phyloP scores from a whole-genome alignment of 1,140 invertebrate genomes.

The Pseudoatta argentina region DNA sequence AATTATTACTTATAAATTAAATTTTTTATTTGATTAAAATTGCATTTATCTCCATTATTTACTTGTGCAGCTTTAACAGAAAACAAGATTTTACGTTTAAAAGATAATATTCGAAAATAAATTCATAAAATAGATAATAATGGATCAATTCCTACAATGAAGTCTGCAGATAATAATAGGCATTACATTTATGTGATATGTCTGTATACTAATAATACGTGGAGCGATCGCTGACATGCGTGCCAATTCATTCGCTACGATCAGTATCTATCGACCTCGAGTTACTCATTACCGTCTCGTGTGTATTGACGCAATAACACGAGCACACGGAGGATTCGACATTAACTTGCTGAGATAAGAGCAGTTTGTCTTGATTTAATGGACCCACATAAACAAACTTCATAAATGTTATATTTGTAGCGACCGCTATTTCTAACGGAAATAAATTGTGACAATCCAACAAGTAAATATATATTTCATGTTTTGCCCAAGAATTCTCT shows the following conservation, averaged over 20 bases:
- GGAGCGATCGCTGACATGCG: not conserved
- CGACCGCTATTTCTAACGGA: not conserved
- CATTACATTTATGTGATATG: conserved; percentile 1
- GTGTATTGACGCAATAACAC: conserved; percentile 17
- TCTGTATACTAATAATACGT: conserved; percentile 4
- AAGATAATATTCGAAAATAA: conserved; percentile 1
- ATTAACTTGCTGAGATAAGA: conserved; percentile 46
- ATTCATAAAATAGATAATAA: not conserved
- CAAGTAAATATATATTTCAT: not conserved
- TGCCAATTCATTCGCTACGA: conserved; percentile 1
- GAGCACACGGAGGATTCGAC: conserved; percentile 12
- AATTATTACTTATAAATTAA: conserved; percentile 13
- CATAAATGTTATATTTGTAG: not conserved
- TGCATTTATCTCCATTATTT: not conserved
- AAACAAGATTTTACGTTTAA: not conserved
- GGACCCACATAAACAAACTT: not conserved
- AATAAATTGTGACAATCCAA: not conserved
- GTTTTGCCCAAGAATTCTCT: not conserved
- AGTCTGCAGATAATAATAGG: not conserved
- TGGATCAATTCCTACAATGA: not conserved
- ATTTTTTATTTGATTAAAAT: not conserved
- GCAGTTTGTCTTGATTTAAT: conserved; percentile 26
- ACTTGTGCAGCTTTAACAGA: not conserved
- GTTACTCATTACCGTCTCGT: conserved; percentile 33
- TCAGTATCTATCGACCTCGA: conserved; percentile 13